Conservation (phyloP, 2,113 vertebrate genomes). For the Narcine bancroftii region DNA sequence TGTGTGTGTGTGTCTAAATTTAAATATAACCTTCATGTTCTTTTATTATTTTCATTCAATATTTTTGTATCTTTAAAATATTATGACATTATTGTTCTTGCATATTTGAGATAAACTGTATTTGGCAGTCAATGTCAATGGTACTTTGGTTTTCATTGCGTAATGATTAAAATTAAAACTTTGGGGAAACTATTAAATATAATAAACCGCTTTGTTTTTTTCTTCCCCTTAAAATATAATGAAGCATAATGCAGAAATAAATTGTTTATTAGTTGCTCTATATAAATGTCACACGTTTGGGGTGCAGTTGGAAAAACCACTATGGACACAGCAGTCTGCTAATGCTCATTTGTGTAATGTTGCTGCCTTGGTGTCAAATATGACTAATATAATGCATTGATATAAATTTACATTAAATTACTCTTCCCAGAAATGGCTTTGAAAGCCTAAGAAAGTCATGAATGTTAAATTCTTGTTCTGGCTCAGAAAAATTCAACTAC, state of each 20-base stretch:
- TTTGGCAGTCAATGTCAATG: background rate
- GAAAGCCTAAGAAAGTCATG: background rate
- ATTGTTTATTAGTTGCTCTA: background rate
- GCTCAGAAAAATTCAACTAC: background rate
- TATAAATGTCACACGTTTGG: background rate
- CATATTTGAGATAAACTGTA: background rate
- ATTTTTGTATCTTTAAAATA: background rate
- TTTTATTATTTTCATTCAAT: background rate
- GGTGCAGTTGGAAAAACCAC: background rate
- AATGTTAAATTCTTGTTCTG: background rate
- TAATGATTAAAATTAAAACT: background rate
- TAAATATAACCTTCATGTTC: too few species aligned
- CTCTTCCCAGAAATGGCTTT: background rate
- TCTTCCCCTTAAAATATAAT: background rate
- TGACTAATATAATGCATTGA: conserved; percentile 3
- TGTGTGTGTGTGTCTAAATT: too few species aligned
- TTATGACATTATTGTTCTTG: background rate
- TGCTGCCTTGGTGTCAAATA: background rate
- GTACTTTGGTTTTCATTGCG: too few species aligned
- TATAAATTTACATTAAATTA: background rate
- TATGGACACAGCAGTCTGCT: background rate
- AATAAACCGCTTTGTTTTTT: background rate
- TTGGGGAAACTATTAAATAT: background rate
- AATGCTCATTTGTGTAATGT: background rate
- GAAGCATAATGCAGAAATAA: too few species aligned